Base-by-base conservation (phyloP, 2,888 invertebrate species). In the Lochmaea crataegi region DNA sequence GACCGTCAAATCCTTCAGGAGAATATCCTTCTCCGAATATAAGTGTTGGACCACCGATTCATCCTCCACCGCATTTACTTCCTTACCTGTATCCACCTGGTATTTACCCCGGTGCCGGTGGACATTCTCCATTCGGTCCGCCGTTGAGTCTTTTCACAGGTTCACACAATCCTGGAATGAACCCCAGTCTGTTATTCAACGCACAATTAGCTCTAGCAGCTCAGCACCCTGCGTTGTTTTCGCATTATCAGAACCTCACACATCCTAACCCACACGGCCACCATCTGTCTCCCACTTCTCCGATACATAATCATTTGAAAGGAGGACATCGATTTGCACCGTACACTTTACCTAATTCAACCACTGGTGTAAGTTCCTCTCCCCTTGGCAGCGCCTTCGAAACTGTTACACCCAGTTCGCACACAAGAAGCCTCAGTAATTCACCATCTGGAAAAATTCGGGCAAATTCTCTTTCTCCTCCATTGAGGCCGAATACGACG, bases 21-120 rank as follows among this genome's bases (percentile, higher is more conserved):
- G 87, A 87, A 72, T 94, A 94, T 78, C 96, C 96, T 0, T 93
- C 95, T 77, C 97, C 97, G 22, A 97, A 97, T 88, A 96, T 97
- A 76, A 96, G 96, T 45, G 94, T 97, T 56, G 97, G 97, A 66
- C 97, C 97, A 56, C 96, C 96, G 61, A 94, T 96, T 63, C 97
- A 97, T 84, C 96, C 96, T 61, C 96, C 96, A 66, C 92, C 95
- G 48, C 94, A 93, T 87, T 90, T 95, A 84, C 89, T 97, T 84
- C 97, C 97, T 80, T 97, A 97, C 89, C 92, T 98, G 68, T 97
- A 97, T 87, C 96, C 96, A 48, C 94, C 93, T 65, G 95, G 96
- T 45, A 89, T 97, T 77, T 97, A 96, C 88, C 94, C 94, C 79
- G 90, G 93, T 65, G 87, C 89, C 58, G 89, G 88, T 3, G 90